Base-by-base conservation (phyloP, 2,888 invertebrate species). In the Drosophila diplacantha region DNA sequence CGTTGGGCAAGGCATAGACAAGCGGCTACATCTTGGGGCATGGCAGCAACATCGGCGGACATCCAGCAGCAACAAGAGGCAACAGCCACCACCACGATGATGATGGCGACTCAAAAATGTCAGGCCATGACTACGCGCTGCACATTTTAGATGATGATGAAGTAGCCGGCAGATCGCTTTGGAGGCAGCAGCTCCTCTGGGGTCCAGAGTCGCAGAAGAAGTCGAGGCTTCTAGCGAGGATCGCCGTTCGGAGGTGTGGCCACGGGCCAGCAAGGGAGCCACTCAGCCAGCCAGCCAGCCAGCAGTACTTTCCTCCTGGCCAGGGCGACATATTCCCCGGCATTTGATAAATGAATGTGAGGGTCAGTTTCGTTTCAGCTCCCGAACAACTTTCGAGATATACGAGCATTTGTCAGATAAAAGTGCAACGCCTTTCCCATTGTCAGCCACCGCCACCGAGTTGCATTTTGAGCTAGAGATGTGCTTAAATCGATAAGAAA, bases 321-420 rank as follows among this genome's bases (percentile, higher is more conserved):
- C 29, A 51, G 59, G 67, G 77, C 74, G 80, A 80, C 78, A 82
- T 59, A 80, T 82, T 82, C 63, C 41, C 61, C 54, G 57, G 72
- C 76, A 73, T 47, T 82, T 80, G 80, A 83, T 83, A 80, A 80
- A 80, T 80, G 83, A 80, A 80, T 80, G 83, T 76, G 83, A 83
- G 83, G 78, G 83, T 78, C 78, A 78, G 83, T 82, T 78, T 67
- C 65, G 69, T 73, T 78, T 20, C 43, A 55, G 54, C 54, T 55
- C 26, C 54, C 53, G 43, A 24, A 59, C 73, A 77, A 81, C 78
- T 78, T 78, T 78, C 83, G 56, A 78, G 78, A 78, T 78, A 77
- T 76, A 80, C 77, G 75, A 82, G 81, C 74, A 80, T 82, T 78
- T 78, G 77, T 78, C 77, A 78, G 83, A 78, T 78, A 78, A 82